phyloP scores from a whole-genome alignment of 2,113 vertebrate genomes.

The Myodes glareolus region DNA sequence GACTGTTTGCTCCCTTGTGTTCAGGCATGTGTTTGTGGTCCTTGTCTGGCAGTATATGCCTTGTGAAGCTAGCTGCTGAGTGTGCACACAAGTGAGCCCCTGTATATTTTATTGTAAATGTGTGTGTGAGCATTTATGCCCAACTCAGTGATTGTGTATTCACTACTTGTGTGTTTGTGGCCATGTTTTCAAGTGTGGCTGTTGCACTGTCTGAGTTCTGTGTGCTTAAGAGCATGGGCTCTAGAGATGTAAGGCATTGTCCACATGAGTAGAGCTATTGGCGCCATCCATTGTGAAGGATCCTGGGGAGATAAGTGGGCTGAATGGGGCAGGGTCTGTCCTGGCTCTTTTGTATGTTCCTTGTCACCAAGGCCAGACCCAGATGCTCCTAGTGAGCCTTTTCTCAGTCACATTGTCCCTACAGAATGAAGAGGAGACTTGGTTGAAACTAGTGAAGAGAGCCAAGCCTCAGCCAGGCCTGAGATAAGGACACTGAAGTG shows the following conservation, averaged over 20 bases:
- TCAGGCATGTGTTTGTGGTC: neutral
- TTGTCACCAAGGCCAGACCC: neutral
- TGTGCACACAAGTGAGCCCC: neutral
- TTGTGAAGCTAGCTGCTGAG: neutral
- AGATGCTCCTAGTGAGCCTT: neutral
- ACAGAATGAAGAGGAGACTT: neutral
- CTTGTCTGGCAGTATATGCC: neutral
- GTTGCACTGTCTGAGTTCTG: neutral
- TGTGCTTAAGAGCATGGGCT: neutral
- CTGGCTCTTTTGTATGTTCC: neutral
- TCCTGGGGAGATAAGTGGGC: neutral
- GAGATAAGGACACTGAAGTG: neutral
- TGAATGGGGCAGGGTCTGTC: neutral
- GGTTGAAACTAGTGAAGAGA: neutral
- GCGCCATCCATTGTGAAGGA: neutral
- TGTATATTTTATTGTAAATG: neutral
- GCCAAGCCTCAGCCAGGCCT: too few relatives aligned
- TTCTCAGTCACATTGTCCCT: neutral
- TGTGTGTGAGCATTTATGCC: neutral
- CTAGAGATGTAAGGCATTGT: neutral
- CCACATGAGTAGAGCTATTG: neutral
- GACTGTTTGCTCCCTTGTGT: neutral
- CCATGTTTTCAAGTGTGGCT: neutral
- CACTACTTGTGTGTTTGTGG: neutral
- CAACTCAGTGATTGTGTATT: neutral